phyloP scores from a whole-genome alignment of 2,113 vertebrate genomes.

The Ginglymostoma cirratum region DNA sequence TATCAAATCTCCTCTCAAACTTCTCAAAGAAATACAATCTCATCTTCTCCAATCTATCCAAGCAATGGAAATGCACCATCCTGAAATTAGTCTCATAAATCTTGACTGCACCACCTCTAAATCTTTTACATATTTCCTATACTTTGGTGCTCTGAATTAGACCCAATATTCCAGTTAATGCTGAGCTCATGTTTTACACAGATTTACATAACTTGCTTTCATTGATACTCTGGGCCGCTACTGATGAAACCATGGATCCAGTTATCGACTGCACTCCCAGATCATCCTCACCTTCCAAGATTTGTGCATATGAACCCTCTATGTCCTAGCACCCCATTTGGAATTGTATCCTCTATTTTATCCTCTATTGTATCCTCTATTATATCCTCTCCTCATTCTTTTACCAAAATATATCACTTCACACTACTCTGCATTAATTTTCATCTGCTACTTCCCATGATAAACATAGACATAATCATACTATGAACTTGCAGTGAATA shows the following conservation, averaged over 20 bases:
- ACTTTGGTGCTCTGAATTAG: neutral
- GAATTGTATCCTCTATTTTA: neutral
- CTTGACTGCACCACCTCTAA: neutral
- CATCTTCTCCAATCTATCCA: too few species aligned
- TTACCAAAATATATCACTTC: neutral
- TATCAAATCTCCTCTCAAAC: too few species aligned
- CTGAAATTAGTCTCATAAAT: neutral
- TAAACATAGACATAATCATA: too few species aligned
- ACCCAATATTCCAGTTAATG: neutral
- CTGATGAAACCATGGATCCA: neutral
- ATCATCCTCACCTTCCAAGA: neutral
- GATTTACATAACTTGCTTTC: neutral
- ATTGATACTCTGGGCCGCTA: neutral
- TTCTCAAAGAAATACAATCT: too few species aligned
- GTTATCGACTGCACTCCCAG: too few species aligned
- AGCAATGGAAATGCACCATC: neutral
- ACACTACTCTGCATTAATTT: neutral
- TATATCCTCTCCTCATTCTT: neutral
- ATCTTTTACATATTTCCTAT: neutral
- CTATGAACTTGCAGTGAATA: too few species aligned
- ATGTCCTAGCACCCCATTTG: neutral
- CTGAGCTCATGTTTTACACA: neutral
- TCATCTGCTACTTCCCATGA: neutral
- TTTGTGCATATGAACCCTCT: neutral
- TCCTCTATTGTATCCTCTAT: too few species aligned